Base-by-base conservation (phyloP, 2,888 invertebrate species). In the Apamea monoglypha region DNA sequence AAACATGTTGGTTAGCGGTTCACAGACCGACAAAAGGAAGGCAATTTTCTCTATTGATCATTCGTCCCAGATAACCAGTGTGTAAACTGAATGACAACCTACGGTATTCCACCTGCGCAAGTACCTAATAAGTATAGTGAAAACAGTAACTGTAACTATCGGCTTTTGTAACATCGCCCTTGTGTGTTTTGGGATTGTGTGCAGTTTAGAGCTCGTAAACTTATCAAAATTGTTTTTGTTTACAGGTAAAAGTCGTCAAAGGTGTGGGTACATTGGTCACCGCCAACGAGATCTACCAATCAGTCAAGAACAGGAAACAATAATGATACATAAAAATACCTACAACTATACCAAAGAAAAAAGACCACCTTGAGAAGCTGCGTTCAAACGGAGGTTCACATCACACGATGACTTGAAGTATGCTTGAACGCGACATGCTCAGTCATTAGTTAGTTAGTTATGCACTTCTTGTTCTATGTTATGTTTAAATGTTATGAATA, bases 301-400 rank as follows among this genome's bases (percentile, higher is more conserved):
- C 78, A 7, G 63, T 69, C 53, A 78, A 63, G 32, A n/a, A 63
- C 10, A 78, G n/a, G 16, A 78, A 53, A 44, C 53, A 78, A 53
- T 67, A 78, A 69, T 53, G 14, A 69, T n/a, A 29, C 5, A 12
- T 18, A 50, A 44, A 53, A 7, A 18, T n/a, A 36, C 16, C 12
- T 29, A 14, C 29, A 21, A 40, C 16, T 18, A 25, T 25, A 25
- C 10, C 5, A n/a, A 44, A 16, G 56, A 10, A 21, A n/a, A 66
- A 36, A 10, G 14, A 6, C 8, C 14, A 50, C 8, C 7, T 29
- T 18, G 14, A 56, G 32, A 47, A 36, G 16, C 29, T 76, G 12
- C 36, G 21, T 56, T 12, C 32, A 18, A 12, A 12, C 18, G 32
- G 25, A 47, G 44, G 25, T 64, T 50, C 18, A 50, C 50, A 50